These are phyloP conservation scores for Drosophila carrolli DNA, from an alignment of 1,140 invertebrate species.

Conservation along the genomic window DNA sequence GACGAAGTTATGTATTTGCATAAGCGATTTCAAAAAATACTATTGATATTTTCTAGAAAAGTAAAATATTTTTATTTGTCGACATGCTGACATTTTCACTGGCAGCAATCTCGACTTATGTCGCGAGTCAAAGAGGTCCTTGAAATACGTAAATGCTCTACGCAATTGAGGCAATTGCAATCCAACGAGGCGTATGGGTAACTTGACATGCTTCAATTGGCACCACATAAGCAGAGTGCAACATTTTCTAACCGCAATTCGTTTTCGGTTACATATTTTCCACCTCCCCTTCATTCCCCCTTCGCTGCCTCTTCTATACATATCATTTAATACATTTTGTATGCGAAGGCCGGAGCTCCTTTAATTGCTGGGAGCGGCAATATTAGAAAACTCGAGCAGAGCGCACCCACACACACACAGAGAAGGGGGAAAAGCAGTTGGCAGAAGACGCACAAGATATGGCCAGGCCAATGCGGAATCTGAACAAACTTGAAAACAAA, in stretches of 20 bases:
- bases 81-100: not conserved
- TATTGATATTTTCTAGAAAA: not conserved
- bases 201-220: constrained; percentile 67
- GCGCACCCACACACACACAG: constrained; percentile 19
- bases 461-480: constrained; percentile 34
- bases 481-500: constrained; percentile 66
- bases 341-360: constrained; percentile 37
- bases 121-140: constrained; percentile 5
- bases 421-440: not conserved
- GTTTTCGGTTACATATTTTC: constrained; percentile 4
- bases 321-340: constrained; percentile 36
- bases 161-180: constrained; percentile 13
- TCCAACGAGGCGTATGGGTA: constrained; percentile 50
- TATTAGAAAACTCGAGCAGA: constrained; percentile 65
- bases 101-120: not conserved
- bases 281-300: not conserved
- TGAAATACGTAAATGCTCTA: constrained; percentile 2
- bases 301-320: not conserved
- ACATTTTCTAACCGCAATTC: constrained; percentile 14
- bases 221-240: constrained; percentile 25
- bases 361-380: constrained; percentile 64
- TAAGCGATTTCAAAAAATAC: not conserved
- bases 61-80: not conserved
- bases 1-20: not conserved
- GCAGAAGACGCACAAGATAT: not conserved